Conservation (phyloP, 2,113 vertebrate genomes). For the Thamnaconus septentrionalis region DNA sequence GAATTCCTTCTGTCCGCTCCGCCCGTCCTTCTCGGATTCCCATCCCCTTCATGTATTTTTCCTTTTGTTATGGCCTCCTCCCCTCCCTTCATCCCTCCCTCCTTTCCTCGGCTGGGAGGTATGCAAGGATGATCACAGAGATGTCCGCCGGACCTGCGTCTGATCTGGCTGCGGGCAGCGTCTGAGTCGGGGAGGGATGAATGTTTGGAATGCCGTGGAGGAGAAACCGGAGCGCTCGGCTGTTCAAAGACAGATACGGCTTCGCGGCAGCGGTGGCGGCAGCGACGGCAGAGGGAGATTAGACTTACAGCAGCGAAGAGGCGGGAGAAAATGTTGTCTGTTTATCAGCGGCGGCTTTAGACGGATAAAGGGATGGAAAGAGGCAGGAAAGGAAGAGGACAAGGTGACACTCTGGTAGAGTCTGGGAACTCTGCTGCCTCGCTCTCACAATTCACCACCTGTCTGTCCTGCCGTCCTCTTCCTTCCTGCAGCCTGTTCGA, state of each 20-base stretch:
- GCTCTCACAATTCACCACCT: no score
- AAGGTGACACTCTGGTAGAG: conserved; percentile 47
- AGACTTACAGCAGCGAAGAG: conserved; percentile 13
- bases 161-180: conserved; percentile 55
- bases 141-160: conserved; percentile 53
- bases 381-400: conserved; percentile 9
- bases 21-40: conserved; percentile 51
- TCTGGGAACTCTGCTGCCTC: neutral
- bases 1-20: conserved; percentile 12
- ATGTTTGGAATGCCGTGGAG: conserved; percentile 35
- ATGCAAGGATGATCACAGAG: conserved; percentile 64
- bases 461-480: conserved; percentile 34
- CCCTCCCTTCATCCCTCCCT: conserved; percentile 15
- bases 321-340: conserved; percentile 1
- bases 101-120: conserved; percentile 45
- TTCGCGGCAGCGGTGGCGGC: conserved; percentile 13
- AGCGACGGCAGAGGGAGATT: neutral
- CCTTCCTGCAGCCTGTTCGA: conserved; percentile 31
- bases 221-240: conserved; percentile 21
- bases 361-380: neutral
- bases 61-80: conserved; percentile 51
- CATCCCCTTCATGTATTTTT: conserved; percentile 45
- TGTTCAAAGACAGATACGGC: conserved; percentile 34
- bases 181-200: conserved; percentile 54
- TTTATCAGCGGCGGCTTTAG: conserved; percentile 14